These are phyloP conservation scores for Pogonognathellus flavescens DNA, from an alignment of 1,140 invertebrate species.

Conservation along the genomic window DNA sequence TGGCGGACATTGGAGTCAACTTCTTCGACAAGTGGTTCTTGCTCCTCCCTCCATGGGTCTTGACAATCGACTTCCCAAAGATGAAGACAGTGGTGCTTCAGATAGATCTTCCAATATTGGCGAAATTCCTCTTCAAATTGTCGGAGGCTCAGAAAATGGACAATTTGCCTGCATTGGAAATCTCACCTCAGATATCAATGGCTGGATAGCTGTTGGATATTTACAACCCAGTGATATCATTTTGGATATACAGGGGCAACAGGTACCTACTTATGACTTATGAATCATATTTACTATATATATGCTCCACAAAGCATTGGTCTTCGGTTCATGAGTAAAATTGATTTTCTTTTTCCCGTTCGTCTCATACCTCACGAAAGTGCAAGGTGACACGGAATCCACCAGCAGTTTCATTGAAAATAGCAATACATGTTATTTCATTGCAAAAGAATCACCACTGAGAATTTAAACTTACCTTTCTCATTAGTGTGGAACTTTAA, in stretches of 20 bases:
- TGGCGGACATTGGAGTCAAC: constrained; percentile 66
- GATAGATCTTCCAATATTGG: not conserved
- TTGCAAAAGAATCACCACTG: no score
- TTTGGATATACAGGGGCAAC: constrained; percentile 77
- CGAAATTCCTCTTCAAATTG: constrained; percentile 63
- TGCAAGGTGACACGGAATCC: no score
- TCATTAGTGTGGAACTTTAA: no score
- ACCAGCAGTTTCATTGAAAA: no score
- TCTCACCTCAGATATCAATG: constrained; percentile 70
- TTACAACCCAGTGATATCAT: constrained; percentile 73
- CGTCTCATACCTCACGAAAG: no score
- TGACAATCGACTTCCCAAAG: constrained; percentile 56
- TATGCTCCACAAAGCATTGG: no score
- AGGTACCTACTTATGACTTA: constrained; percentile 66
- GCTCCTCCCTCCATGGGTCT: constrained; percentile 37
- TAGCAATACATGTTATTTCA: no score
- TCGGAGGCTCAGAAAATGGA: constrained; percentile 76
- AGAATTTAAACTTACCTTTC: no score
- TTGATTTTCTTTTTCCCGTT: not conserved
- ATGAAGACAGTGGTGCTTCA: constrained; percentile 20
- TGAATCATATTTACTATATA: no score
- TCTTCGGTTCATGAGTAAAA: not conserved
- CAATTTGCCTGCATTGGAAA: constrained; percentile 74
- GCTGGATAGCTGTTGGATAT: constrained; percentile 69
- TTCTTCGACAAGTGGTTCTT: constrained; percentile 64